Conservation (phyloP, 2,113 vertebrate species). For the Alectura lathami region DNA sequence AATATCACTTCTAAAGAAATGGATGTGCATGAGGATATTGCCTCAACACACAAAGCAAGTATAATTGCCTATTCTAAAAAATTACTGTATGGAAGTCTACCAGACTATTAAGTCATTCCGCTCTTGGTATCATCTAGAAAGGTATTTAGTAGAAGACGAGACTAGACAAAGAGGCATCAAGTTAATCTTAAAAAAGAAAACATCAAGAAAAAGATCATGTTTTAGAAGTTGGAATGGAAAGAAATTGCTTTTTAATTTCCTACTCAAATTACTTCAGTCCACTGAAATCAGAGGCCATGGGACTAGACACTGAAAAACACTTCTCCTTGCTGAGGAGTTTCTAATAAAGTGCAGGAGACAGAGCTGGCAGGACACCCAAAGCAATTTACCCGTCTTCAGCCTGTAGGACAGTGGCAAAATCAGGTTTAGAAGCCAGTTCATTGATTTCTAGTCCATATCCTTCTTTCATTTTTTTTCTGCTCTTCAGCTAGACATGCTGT, state of each 20-base stretch:
- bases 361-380: background rate
- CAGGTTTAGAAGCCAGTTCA: background rate
- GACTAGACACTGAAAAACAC: background rate
- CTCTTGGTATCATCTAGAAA: background rate
- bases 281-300: background rate
- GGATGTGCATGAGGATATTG: background rate
- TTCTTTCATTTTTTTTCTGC: background rate
- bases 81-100: background rate
- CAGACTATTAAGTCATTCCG: background rate
- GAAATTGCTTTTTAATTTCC: conserved; percentile 18
- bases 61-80: conserved; percentile 6
- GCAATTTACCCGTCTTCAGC: background rate
- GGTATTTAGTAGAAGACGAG: background rate
- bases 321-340: background rate
- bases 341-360: background rate
- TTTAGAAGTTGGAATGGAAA: background rate
- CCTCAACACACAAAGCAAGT: background rate
- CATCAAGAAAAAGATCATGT: background rate
- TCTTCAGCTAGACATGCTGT: background rate
- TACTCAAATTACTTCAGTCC: background rate
- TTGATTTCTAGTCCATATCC: background rate
- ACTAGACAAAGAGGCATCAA: background rate
- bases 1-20: background rate
- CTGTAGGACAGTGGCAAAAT: background rate
- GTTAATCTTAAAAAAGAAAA: background rate